Conservation (phyloP, 2,113 vertebrate genomes). For the Plecotus auritus region DNA sequence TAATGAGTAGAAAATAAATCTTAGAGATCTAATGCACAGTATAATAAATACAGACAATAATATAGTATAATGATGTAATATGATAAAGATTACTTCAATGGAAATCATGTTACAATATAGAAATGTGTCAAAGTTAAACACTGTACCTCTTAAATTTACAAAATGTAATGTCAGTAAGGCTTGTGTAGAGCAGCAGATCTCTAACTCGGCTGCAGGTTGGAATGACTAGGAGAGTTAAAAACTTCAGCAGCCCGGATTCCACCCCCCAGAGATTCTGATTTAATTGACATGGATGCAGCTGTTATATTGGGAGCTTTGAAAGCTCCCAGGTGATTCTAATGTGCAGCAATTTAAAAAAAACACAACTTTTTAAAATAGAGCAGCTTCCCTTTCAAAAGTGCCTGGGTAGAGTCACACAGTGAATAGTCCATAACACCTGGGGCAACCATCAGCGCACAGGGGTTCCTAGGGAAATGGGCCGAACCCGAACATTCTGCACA, state of each 20-base stretch:
- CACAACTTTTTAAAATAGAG: background rate
- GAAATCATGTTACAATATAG: background rate
- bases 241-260: background rate
- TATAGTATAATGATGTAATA: background rate
- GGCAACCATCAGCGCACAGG: background rate
- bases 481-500: background rate
- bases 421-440: background rate
- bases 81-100: too few species aligned
- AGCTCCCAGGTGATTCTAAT: background rate
- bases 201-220: background rate
- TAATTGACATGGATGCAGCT: background rate
- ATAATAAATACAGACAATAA: background rate
- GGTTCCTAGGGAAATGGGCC: background rate
- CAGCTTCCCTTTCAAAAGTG: conserved; percentile 12
- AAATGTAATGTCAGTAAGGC: background rate
- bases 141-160: background rate
- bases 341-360: background rate
- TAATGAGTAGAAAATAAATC: background rate
- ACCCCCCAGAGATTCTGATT: background rate
- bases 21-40: background rate
- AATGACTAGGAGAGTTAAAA: background rate
- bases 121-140: background rate
- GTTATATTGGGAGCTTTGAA: background rate
- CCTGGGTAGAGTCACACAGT: background rate
- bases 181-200: background rate